A percentile compares a stretch with the other conserved stretches of the same genome.
Evolutionary conservation across 2,797 vertebrate genomes (phyloP).

Genomic region (Chelmon rostratus): DNA sequence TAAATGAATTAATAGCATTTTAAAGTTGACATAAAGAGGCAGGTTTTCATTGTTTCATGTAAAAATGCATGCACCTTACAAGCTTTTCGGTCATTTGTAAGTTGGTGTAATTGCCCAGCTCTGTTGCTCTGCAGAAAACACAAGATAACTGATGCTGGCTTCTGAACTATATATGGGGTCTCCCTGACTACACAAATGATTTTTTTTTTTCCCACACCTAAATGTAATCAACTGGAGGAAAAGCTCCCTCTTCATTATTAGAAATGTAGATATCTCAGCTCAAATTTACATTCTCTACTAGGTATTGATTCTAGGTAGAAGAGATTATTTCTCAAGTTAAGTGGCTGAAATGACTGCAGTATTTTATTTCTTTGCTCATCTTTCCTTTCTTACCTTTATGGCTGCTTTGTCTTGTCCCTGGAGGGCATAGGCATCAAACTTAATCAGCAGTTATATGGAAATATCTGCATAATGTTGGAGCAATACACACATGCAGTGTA

Average conservation of each 20-base stretch:
- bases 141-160: not conserved
- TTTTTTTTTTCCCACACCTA: not conserved
- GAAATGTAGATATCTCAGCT: conserved; percentile 13
- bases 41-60: not conserved
- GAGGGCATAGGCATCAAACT: conserved; percentile 18
- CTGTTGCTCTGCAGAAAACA: too few species aligned
- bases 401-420: conserved; percentile 20
- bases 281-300: conserved; percentile 28
- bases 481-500: not conserved
- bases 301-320: conserved; percentile 31
- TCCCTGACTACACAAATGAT: conserved; percentile 8
- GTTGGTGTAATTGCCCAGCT: too few species aligned
- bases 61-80: not conserved
- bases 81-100: not conserved
- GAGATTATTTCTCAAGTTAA: conserved; percentile 27
- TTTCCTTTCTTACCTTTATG: conserved; percentile 6
- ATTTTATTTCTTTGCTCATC: conserved; percentile 18
- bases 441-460: conserved; percentile 32
- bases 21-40: not conserved
- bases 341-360: conserved; percentile 6
- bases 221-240: conserved; percentile 25
- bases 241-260: conserved; percentile 1
- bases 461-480: conserved; percentile 18
- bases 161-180: not conserved
- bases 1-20: not conserved